These are phyloP conservation scores for Poeciliopsis infans DNA, from an alignment of 2,797 vertebrate genomes.

Conservation along the genomic window DNA sequence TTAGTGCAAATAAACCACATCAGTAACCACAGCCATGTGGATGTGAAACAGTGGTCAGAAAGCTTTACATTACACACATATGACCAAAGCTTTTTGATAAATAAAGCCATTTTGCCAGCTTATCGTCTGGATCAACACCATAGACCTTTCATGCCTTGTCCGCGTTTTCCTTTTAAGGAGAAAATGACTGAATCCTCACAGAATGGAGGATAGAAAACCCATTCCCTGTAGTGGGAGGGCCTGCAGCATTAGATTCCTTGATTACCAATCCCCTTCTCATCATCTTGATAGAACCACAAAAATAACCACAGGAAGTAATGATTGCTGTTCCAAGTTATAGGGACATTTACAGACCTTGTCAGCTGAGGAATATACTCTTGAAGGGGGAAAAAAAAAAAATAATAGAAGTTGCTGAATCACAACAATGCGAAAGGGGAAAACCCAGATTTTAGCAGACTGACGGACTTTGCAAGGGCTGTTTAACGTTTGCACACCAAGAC, in stretches of 20 bases:
- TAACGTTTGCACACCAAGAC: constrained; percentile 53
- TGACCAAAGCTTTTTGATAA: constrained; percentile 68
- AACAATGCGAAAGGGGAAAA: constrained; percentile 86
- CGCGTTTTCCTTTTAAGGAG: constrained; percentile 55
- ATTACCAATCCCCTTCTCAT: constrained; percentile 73
- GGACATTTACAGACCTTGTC: constrained; percentile 81
- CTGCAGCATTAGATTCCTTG: constrained; percentile 68
- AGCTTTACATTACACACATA: constrained; percentile 66
- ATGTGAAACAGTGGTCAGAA: constrained; percentile 66
- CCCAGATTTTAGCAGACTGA: constrained; percentile 83
- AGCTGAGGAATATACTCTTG: constrained; percentile 84
- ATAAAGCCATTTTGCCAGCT: constrained; percentile 63
- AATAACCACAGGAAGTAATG: constrained; percentile 86
- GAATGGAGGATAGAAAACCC: constrained; percentile 11
- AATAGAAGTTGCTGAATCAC: constrained; percentile 80
- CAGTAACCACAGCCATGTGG: constrained; percentile 59
- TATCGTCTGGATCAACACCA: constrained; percentile 68
- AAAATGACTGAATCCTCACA: constrained; percentile 72
- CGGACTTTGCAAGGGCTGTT: constrained; percentile 85
- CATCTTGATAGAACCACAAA: constrained; percentile 67
- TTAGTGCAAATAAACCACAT: constrained; percentile 47
- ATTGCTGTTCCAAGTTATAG: constrained; percentile 84
- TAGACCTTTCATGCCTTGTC: constrained; percentile 51
- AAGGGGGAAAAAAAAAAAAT: constrained; percentile 88
- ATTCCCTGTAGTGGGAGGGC: constrained; percentile 8